Conservation (phyloP, 2,113 vertebrate genomes). For the Tachycineta bicolor region DNA sequence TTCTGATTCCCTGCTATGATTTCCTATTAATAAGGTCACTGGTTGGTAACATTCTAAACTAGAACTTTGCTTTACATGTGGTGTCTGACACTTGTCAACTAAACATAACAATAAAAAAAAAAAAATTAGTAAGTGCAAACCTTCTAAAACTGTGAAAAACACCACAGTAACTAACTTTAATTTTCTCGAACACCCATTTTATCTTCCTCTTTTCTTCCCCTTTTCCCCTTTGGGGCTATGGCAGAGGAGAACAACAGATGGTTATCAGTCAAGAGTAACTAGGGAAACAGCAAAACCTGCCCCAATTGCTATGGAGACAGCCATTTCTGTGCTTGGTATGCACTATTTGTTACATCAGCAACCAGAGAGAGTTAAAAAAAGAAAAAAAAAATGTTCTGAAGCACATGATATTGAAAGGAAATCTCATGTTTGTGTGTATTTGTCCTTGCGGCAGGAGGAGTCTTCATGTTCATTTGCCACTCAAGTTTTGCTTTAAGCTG, state of each 20-base stretch:
- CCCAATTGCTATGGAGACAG: conserved; percentile 81
- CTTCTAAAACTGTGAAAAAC: not conserved
- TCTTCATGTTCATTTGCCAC: not conserved
- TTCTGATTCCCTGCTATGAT: not conserved
- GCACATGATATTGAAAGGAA: not conserved
- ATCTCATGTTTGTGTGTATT: not conserved
- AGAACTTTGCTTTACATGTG: not conserved
- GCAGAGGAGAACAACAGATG: conserved; percentile 73
- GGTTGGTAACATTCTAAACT: not conserved
- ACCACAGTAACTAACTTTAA: conserved; percentile 16
- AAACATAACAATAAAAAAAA: not conserved
- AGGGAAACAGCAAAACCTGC: conserved; percentile 80
- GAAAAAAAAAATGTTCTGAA: conserved; percentile 25
- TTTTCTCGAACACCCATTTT: conserved; percentile 48
- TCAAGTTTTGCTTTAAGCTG: not conserved
- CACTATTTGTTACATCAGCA: conserved; percentile 75
- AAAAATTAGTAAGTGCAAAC: not conserved
- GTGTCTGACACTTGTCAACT: not conserved
- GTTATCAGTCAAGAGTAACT: conserved; percentile 79
- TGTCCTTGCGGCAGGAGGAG: not conserved
- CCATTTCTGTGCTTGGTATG: conserved; percentile 74
- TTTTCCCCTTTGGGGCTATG: conserved; percentile 49
- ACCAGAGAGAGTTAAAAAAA: conserved; percentile 38
- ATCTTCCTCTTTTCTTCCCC: conserved; percentile 30
- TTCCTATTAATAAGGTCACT: not conserved